Evolutionary conservation across 2,113 vertebrate genomes (phyloP), one percentile per base, ranked within the genome.

Genomic region (Gnathonemus echidnorhynchus): DNA sequence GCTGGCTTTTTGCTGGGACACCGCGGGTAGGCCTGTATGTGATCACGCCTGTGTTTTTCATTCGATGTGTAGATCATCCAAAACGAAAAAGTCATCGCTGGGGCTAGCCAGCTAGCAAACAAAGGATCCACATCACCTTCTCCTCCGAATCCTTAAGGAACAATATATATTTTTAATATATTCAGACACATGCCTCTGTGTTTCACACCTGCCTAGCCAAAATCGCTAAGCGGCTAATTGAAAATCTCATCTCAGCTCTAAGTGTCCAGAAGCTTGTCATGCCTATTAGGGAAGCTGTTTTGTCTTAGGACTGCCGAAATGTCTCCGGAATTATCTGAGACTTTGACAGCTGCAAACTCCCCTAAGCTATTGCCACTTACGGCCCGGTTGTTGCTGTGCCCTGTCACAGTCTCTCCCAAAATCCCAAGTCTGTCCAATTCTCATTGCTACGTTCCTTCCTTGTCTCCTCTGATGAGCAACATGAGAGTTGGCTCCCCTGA

Each of bases 191-290:
- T 90, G 90, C 90, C 92, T 88, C 35, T 84, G 53, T 91, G 91
- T 91, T 90, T 93, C 91, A 93, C 93, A 93, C 91, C 93, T 93
- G 93, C 92, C 93, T 91, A 91, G 91, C 88, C 85, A 91, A 92
- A 86, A 27, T 21, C 84, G 10, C 84, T 86, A 49, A 27, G 48
- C 17, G 49, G 91, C 90, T 91, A 62, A 90, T 92, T 90, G 91
- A 91, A 89, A 92, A 92, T 89, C 53, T 90, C 80, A 92, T 90
- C 53, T 90, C 85, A n/a, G 84, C 58, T 86, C 42, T 84, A 42
- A 83, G 42, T 53, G 83, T 86, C 77, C 52, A 66, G 89, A 83
- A 53, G 52, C 83, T 74, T 90, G 92, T 90, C 91, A 87, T 91
- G 86, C 90, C 90, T 91, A 91, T 93, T 91, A 93, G 85, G 88